Evolutionary conservation across 2,888 invertebrate genomes (phyloP).

Genomic region (Resseliella maxima): DNA sequence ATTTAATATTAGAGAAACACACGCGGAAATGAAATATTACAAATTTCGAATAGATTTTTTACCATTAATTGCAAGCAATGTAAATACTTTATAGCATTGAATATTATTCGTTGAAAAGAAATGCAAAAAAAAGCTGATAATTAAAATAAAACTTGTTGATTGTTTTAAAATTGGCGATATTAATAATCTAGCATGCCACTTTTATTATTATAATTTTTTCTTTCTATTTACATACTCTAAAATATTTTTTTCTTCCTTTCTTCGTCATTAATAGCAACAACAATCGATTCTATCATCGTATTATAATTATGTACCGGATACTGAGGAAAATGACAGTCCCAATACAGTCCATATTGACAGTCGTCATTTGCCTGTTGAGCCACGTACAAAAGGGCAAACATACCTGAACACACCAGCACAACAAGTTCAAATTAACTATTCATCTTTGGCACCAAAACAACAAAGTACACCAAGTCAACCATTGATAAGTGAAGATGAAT

Average conservation of each 20-base stretch:
- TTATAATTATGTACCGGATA: slow-evolving; percentile 4
- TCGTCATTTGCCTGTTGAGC: slow-evolving; percentile 45
- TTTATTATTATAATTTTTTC: not conserved
- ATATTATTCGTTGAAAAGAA: not conserved
- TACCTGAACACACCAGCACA: not conserved
- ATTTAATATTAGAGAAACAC: not conserved
- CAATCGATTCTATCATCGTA: slow-evolving; percentile 20
- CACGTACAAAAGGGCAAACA: not conserved
- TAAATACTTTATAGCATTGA: not conserved
- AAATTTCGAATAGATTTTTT: not conserved
- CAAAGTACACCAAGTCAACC: slow-evolving; percentile 19
- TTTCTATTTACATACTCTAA: not conserved
- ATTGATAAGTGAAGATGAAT: slow-evolving; percentile 54
- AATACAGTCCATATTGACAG: not conserved
- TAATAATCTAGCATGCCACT: not conserved
- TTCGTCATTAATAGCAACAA: not conserved
- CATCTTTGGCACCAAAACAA: not conserved
- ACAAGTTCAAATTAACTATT: not conserved
- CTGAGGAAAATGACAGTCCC: not conserved
- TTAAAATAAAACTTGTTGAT: not conserved
- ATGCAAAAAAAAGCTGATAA: not conserved
- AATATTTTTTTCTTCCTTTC: not conserved
- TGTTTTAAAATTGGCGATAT: not conserved
- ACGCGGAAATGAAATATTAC: not conserved
- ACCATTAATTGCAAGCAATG: not conserved